Evolutionary conservation across 2,888 invertebrate species (phyloP), one percentile per base, ranked within the genome.

Genomic region (Tromatobia lineatoria): DNA sequence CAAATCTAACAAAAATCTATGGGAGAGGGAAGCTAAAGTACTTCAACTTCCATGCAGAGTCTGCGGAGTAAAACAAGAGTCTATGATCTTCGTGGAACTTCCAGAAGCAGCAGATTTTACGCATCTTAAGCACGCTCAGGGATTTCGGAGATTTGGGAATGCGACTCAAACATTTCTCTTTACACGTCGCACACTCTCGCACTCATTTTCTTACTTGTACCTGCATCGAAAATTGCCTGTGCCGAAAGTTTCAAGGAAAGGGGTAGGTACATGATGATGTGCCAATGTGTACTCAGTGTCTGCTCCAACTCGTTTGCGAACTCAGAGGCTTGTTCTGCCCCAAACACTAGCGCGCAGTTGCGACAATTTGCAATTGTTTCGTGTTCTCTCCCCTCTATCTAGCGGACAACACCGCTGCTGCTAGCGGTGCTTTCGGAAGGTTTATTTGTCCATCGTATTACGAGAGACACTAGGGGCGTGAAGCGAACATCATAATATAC

Each of bases 401-500:
- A 29, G 42, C 38, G 52, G 42, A 50, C n/a, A 29, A 50, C 64
- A 38, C 34, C 64, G 64, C 20, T 64, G 10, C 25, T 59, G 47
- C 52, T 67, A 42, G 59, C 66, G 23, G 38, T 69, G 73, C 47
- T 69, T 42, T 73, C 38, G 47, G 45, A 74, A 61, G 45, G 73
- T 74, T 74, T 81, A 70, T 78, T 78, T 84, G 74, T 38, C 18
- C 79, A 78, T 45, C 61, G 18, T 45, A 78, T 84, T 81, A 81
- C 73, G 59, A 7, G 54, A 34, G 54, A 69, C 57, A 78, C 52
- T 47, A 10, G 18, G 34, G 66, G 45, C 52, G 78, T 42, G 45
- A 74, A 74, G 47, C 61, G 61, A 45, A 67, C 66, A 47, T 13
- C 61, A 34, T 34, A 59, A 45, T 11, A 79, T 54, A 74, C 70